Percentiles rank a stretch among this genome's conserved stretches.
phyloP scores from a whole-genome alignment of 2,888 invertebrate genomes.

The Nomada lathburiana region DNA sequence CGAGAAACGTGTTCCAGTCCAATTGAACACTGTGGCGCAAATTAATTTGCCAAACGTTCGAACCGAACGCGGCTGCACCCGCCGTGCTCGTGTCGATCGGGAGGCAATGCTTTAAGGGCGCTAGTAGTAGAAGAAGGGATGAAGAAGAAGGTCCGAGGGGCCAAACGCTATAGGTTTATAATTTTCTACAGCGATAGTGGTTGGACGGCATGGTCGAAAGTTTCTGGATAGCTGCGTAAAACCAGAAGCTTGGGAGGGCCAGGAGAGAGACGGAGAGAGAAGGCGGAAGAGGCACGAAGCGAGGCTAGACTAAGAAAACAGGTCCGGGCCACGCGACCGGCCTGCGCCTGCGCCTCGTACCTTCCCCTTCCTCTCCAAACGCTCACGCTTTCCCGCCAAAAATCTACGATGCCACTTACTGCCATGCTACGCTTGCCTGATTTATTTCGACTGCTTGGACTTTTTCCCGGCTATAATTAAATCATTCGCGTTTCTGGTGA shows the following conservation, averaged over 20 bases:
- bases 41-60: neutral
- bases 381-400: conserved; percentile 78
- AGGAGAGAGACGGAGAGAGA: conserved; percentile 54
- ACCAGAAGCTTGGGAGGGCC: conserved; percentile 74
- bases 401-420: conserved; percentile 56
- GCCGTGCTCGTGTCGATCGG: neutral
- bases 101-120: neutral
- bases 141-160: neutral
- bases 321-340: conserved; percentile 80
- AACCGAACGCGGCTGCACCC: neutral
- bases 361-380: conserved; percentile 65
- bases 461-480: neutral
- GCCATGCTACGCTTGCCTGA: conserved; percentile 52
- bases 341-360: conserved; percentile 67
- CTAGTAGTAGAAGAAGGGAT: neutral
- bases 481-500: neutral
- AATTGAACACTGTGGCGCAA: neutral
- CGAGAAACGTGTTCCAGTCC: neutral
- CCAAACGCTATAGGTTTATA: conserved; percentile 12
- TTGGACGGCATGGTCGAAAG: conserved; percentile 38
- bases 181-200: conserved; percentile 52
- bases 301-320: conserved; percentile 77
- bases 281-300: conserved; percentile 71
- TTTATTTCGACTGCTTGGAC: conserved; percentile 1
- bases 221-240: conserved; percentile 72